A percentile compares a stretch with the other conserved stretches of the same genome.
Conservation (phyloP, 2,888 invertebrate genomes). For the Tetragonisca angustula region DNA sequence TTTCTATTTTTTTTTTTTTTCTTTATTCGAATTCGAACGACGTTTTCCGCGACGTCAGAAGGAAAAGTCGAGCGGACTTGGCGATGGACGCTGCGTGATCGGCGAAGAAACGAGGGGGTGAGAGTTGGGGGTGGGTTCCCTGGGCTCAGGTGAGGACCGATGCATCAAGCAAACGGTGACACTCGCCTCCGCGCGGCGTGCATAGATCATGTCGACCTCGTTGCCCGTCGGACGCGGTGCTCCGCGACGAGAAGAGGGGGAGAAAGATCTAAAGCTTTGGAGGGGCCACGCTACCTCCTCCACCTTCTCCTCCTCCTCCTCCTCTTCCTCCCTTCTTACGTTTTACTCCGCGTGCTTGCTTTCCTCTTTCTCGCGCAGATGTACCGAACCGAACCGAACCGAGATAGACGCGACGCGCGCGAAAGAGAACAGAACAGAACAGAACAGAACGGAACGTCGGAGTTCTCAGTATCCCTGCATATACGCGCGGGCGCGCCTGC, state of each 20-base stretch:
- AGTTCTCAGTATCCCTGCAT: constrained; percentile 55
- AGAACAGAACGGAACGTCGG: constrained; percentile 16
- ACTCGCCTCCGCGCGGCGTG: constrained; percentile 74
- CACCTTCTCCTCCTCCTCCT: neutral
- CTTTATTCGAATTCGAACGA: neutral
- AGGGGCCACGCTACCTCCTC: constrained; percentile 35
- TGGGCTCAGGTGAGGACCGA: constrained; percentile 73
- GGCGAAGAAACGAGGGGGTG: constrained; percentile 45
- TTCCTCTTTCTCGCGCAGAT: constrained; percentile 67
- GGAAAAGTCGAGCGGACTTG: neutral
- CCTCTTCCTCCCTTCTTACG: constrained; percentile 23
- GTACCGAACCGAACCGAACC: constrained; percentile 66
- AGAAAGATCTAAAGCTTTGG: constrained; percentile 61
- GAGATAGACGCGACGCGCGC: constrained; percentile 67
- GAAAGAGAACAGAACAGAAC: constrained; percentile 61
- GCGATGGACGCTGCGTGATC: constrained; percentile 26
- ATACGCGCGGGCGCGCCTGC: constrained; percentile 26
- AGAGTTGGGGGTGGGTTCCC: no score
- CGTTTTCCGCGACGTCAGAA: neutral
- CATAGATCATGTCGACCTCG: constrained; percentile 79
- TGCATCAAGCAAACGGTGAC: constrained; percentile 79
- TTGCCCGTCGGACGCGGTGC: constrained; percentile 65
- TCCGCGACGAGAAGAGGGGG: constrained; percentile 51
- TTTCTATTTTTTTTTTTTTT: neutral
- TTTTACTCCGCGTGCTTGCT: constrained; percentile 29